Evolutionary conservation across 2,888 invertebrate genomes (phyloP).

Genomic region (Ormia ochracea): DNA sequence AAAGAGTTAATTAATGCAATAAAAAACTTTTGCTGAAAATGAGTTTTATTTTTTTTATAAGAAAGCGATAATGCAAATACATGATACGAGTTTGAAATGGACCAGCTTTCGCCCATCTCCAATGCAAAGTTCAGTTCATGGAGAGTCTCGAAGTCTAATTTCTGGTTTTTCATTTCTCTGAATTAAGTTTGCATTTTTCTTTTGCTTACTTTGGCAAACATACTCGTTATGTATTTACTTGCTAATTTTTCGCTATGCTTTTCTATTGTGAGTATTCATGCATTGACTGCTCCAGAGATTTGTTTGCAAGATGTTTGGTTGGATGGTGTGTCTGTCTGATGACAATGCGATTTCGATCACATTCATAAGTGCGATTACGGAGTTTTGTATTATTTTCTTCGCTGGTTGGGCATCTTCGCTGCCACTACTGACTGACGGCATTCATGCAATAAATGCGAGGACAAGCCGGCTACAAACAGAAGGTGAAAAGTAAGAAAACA

Average conservation of each 20-base stretch:
- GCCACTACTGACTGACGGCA: conserved; percentile 16
- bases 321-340: conserved; percentile 41
- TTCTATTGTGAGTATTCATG: conserved; percentile 41
- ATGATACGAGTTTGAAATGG: not conserved
- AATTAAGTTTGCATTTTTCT: not conserved
- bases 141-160: conserved; percentile 28
- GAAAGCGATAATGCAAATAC: too few relatives aligned
- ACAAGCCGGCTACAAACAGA: not conserved
- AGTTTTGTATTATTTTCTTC: not conserved
- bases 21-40: too few relatives aligned
- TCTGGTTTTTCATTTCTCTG: conserved; percentile 39
- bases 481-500: not conserved
- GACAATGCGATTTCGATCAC: conserved; percentile 29
- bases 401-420: not conserved
- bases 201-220: too few relatives aligned
- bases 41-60: too few relatives aligned
- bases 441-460: conserved; percentile 43
- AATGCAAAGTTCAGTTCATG: not conserved
- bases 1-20: too few relatives aligned
- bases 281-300: conserved; percentile 20
- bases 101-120: not conserved
- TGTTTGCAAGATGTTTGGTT: not conserved
- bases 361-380: conserved; percentile 39
- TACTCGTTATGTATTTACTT: conserved; percentile 36
- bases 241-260: not conserved